Base-by-base conservation (phyloP, 2,888 invertebrate species). In the Dasypogon diadema region DNA sequence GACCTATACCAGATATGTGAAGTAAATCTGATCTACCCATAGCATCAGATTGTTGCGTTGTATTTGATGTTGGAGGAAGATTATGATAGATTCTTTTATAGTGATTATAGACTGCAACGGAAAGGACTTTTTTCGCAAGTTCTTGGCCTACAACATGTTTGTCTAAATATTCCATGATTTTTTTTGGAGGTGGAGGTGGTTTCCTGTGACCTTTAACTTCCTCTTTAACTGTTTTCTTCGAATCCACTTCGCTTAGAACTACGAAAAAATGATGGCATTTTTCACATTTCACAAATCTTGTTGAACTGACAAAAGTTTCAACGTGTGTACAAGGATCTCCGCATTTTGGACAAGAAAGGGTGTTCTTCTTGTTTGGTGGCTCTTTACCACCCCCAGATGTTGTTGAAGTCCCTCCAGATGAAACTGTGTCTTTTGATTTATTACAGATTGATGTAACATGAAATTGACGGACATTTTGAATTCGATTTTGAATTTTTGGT, bases 81-180 rank as follows among this genome's bases (percentile, higher is more conserved):
- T 98, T 98, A 86, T 98, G 97, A 86, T 95, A 95, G 83, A 99
- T 96, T 82, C 99, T 89, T 88, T 99, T 98, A 87, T 99, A 99
- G 85, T 99, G 99, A 87, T 99, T 98, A 88, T 99, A 99, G 0
- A 99, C 99, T 10, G 99, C 98, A 37, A 99, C 99, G 0, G 98
- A 93, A 42, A 99, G 88, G 46, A 98, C 98, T 87, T 98, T 98
- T 87, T 99, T 99, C 1, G 99, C 99, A 85, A 93, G 91, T 80
- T 98, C 96, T 86, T 99, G 99, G 0, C 99, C 99, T 21, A 99
- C 93, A 12, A 99, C 99, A 87, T 98, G 97, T 83, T 94, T 93
- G 88, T 99, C 95, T 79, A 99, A 88, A 87, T 96, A 99, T 83
- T 97, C 96, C 88, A 94, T 97, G 79, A 99, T 99, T 91, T 97